Evolutionary conservation across 37 sponge, comb jelly and placozoan genomes (phyloP).

Genomic region (Chondrilla cf. caribensis): DNA sequence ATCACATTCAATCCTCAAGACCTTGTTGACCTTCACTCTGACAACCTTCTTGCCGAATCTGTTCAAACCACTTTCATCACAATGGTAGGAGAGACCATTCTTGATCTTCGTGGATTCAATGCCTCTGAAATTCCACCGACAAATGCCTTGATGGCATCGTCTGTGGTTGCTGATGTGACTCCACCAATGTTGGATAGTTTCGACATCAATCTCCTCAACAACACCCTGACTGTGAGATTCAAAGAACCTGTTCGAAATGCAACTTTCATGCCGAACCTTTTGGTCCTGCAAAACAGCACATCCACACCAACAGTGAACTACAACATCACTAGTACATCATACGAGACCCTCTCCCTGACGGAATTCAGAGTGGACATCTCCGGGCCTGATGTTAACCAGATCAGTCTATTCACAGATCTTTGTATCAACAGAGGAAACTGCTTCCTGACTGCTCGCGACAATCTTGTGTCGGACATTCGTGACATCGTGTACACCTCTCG

Average conservation of each 20-base stretch:
- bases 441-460: constrained; percentile 27
- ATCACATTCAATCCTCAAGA: constrained; percentile 29
- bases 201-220: constrained; percentile 62
- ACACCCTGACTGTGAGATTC: constrained; percentile 69
- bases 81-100: constrained; percentile 36
- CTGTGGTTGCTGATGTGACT: constrained; percentile 42
- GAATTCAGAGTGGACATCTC: constrained; percentile 29
- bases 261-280: constrained; percentile 35
- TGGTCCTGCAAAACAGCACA: constrained; percentile 46
- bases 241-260: constrained; percentile 67
- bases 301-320: constrained; percentile 21
- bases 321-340: constrained; percentile 44
- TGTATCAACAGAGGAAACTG: constrained; percentile 62
- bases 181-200: constrained; percentile 59
- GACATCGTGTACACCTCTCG: constrained; percentile 34
- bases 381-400: constrained; percentile 33
- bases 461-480: constrained; percentile 58
- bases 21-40: constrained; percentile 25
- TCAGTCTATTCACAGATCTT: constrained; percentile 42
- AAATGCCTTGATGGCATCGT: constrained; percentile 59
- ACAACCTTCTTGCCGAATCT: constrained; percentile 43
- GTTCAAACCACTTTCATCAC: constrained; percentile 64
- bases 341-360: constrained; percentile 11
- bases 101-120: constrained; percentile 65
- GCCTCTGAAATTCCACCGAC: constrained; percentile 48